Conservation (phyloP, 2,797 vertebrate species). For the Eleutherodactylus coqui region DNA sequence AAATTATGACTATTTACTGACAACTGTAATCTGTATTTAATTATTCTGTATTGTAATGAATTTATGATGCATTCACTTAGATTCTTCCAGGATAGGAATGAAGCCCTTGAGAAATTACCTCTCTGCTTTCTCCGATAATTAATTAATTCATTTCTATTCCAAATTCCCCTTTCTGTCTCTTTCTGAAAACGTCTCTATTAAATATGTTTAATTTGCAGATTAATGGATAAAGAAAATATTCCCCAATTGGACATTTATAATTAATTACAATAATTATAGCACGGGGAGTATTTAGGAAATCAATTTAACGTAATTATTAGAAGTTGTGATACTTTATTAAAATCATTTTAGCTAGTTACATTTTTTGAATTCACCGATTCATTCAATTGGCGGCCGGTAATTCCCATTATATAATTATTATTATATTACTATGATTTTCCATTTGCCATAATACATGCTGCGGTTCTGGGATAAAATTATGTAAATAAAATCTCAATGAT, state of each 20-base stretch:
- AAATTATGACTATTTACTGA: conserved; percentile 12
- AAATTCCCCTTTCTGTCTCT: neutral
- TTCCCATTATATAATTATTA: neutral
- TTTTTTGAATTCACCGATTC: neutral
- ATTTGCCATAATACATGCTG: neutral
- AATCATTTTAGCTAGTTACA: neutral
- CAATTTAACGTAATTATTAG: conserved; percentile 7
- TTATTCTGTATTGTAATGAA: neutral
- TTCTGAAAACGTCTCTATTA: conserved; percentile 47
- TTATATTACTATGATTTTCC: neutral
- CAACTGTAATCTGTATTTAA: neutral
- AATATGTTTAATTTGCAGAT: conserved; percentile 60
- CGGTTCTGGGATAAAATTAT: neutral
- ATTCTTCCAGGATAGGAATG: neutral
- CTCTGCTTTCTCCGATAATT: conserved; percentile 9
- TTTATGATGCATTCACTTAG: neutral
- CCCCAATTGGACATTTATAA: conserved; percentile 46
- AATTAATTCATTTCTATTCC: conserved; percentile 30
- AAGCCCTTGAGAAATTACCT: conserved; percentile 36
- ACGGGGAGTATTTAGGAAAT: neutral
- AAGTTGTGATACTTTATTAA: neutral
- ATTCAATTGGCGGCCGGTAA: neutral
- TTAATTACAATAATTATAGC: conserved; percentile 57
- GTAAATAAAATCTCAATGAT: neutral
- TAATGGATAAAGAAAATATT: conserved; percentile 35